Percentiles rank a stretch among this genome's conserved stretches.
Evolutionary conservation across 1,140 invertebrate species (phyloP).

Genomic region (Globodera rostochiensis): DNA sequence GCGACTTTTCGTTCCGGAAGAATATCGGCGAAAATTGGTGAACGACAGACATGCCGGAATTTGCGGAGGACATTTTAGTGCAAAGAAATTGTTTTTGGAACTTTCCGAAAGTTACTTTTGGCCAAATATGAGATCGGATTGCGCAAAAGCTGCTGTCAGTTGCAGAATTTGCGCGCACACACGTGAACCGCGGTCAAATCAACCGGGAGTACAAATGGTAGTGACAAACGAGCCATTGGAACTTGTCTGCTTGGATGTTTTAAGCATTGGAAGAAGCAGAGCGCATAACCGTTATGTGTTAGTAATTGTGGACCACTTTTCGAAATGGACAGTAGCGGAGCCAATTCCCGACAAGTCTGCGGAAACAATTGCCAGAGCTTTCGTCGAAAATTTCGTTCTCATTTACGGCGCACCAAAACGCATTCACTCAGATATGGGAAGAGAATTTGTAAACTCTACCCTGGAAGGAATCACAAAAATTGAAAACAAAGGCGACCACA

Average conservation of each 20-base stretch:
- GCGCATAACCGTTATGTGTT: neutral
- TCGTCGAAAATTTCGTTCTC: constrained; percentile 20
- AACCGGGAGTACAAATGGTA: neutral
- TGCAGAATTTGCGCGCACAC: constrained; percentile 15
- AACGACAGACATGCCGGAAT: constrained; percentile 15
- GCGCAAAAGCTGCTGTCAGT: neutral
- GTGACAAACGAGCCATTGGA: neutral
- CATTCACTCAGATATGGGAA: neutral
- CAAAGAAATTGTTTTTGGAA: constrained; percentile 9
- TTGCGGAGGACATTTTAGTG: constrained; percentile 20
- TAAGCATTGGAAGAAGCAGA: neutral
- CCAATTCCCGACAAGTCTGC: neutral
- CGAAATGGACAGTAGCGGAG: neutral
- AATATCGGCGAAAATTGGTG: constrained; percentile 10
- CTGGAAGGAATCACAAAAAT: neutral
- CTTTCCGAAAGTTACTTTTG: constrained; percentile 7
- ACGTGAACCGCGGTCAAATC: neutral
- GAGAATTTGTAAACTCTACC: neutral
- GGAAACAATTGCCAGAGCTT: neutral
- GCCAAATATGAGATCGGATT: constrained; percentile 11
- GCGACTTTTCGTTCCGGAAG: neutral
- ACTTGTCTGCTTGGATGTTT: neutral
- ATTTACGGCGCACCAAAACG: constrained; percentile 7
- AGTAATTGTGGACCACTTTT: neutral
- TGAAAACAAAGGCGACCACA: neutral